Evolutionary conservation across 2,888 invertebrate genomes (phyloP), one percentile per base, ranked within the genome.

Genomic region (Pseudolycoriella hygida): DNA sequence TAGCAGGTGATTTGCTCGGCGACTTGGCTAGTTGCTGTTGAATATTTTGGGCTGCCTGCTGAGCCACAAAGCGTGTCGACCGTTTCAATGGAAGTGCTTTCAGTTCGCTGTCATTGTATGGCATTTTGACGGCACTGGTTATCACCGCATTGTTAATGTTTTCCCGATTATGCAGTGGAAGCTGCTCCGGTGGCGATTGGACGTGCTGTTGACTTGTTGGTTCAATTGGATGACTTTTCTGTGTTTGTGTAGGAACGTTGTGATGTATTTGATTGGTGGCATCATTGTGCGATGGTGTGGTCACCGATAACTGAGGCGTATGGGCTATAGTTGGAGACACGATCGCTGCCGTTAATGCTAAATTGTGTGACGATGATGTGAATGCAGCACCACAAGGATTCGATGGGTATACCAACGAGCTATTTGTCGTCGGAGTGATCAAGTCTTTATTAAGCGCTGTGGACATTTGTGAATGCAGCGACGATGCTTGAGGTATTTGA

Each of bases 341-440:
- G 74, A 85, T 81, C 2, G 83, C 81, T 10, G 83, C 79, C 1
- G 84, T 85, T 11, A 86, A 63, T 1, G 83, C 83, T 68, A 86
- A 76, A 56, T 85, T 86, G 58, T 84, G 84, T 47, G 82, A 79
- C 1, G 84, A 82, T 6, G 84, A 78, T 1, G 85, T 84, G 57
- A 86, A 87, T 2, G 86, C 80, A 5, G 85, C 84, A 5, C 74
- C 74, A 57, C 79, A 79, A 1, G 77, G 66, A 3, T 46, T 45
- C 50, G 45, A 41, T 5, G 45, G 20, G 40, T 40, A 45, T 3
- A 31, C 40, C 3, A 41, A 48, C 31, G 52, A 47, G 40, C 17
- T 50, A 43, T 46, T 49, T 42, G 15, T 44, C 39, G 14, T 43
- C 34, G 30, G 30, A 18, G 19, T 37, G 25, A 19, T 40, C 40